phyloP scores from a whole-genome alignment of 2,888 invertebrate genomes.

The Aporophyla nigra region DNA sequence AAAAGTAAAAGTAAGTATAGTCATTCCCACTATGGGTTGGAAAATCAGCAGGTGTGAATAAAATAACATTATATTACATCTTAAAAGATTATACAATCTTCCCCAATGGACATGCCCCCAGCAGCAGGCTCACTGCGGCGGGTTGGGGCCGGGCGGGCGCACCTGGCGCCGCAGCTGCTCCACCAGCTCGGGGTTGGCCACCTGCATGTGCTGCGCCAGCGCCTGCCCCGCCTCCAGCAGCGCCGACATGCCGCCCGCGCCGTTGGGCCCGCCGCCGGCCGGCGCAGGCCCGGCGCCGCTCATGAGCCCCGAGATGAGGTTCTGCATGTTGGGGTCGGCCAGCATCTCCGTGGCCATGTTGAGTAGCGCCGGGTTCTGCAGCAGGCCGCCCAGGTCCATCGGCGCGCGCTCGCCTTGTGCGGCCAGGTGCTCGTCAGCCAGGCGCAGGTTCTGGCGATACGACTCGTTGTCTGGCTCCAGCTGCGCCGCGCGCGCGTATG shows the following conservation, averaged over 20 bases:
- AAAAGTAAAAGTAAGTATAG: slow-evolving; percentile 38
- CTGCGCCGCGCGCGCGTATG: slow-evolving; percentile 96
- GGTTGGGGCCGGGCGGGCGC: slow-evolving; percentile 79
- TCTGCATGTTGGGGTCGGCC: slow-evolving; percentile 95
- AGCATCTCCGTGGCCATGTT: slow-evolving; percentile 96
- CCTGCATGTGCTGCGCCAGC: slow-evolving; percentile 95
- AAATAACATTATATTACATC: slow-evolving; percentile 68
- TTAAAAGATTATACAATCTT: slow-evolving; percentile 60
- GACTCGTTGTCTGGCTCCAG: slow-evolving; percentile 98
- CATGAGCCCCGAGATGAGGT: slow-evolving; percentile 93
- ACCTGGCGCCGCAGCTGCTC: slow-evolving; percentile 94
- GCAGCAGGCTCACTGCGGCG: slow-evolving; percentile 73
- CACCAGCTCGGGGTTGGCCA: slow-evolving; percentile 95
- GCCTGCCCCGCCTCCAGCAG: slow-evolving; percentile 93
- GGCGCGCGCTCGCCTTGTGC: slow-evolving; percentile 92
- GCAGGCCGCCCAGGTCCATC: slow-evolving; percentile 92
- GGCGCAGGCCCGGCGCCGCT: slow-evolving; percentile 72
- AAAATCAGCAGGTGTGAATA: slow-evolving; percentile 44
- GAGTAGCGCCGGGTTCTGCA: slow-evolving; percentile 95
- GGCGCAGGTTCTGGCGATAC: slow-evolving; percentile 96
- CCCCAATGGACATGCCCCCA: slow-evolving; percentile 30
- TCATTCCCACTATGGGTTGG: slow-evolving; percentile 24
- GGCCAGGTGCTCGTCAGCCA: slow-evolving; percentile 93
- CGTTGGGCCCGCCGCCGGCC: slow-evolving; percentile 69
- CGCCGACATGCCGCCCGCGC: slow-evolving; percentile 83